phyloP scores from a whole-genome alignment of 2,113 vertebrate genomes.

The Ranitomeya variabilis region DNA sequence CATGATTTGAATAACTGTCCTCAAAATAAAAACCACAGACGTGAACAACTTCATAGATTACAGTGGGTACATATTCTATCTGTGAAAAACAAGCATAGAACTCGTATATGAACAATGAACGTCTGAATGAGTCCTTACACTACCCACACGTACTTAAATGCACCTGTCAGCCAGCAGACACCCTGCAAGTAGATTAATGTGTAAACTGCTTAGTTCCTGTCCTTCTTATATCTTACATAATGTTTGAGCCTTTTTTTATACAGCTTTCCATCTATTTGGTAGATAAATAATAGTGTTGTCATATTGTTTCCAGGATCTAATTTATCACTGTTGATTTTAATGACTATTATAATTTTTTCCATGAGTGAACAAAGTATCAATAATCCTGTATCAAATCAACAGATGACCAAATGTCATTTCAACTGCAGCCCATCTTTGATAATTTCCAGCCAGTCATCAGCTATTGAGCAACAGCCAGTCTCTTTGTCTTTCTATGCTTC shows the following conservation, averaged over 20 bases:
- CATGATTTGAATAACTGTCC: no score
- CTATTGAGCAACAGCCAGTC: not conserved
- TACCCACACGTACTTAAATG: not conserved
- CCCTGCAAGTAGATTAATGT: not conserved
- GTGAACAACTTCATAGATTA: no score
- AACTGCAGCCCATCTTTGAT: not conserved
- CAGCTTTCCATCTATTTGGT: not conserved
- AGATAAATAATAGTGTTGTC: not conserved
- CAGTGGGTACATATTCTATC: no score
- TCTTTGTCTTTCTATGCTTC: not conserved
- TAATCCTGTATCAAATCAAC: not conserved
- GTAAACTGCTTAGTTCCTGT: not conserved
- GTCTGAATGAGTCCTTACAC: not conserved
- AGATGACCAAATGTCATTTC: not conserved
- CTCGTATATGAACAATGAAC: no score
- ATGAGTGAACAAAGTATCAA: not conserved
- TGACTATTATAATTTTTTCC: not conserved
- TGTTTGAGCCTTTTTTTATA: not conserved
- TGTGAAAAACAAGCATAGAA: no score
- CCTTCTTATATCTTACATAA: not conserved
- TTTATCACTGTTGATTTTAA: not conserved
- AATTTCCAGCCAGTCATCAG: not conserved
- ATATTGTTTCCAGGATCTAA: not conserved
- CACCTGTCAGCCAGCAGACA: constrained; percentile 4
- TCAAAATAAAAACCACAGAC: no score